Evolutionary conservation across 2,888 invertebrate species (phyloP), one percentile per base, ranked within the genome.

Genomic region (Lacanobia wlatinum): DNA sequence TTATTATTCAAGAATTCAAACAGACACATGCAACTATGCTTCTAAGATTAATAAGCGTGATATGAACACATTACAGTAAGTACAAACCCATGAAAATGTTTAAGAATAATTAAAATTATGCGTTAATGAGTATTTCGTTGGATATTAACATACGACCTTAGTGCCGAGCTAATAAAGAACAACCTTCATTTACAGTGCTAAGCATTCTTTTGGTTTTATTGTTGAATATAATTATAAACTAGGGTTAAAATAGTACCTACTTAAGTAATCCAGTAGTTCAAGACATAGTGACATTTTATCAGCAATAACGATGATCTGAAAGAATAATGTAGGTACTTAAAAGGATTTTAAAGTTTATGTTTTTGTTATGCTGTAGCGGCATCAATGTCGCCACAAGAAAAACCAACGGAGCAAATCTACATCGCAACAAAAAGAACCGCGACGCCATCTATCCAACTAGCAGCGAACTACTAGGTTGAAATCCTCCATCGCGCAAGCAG

Each of bases 61-160:
- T 56, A 80, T 23, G 4, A 59, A 21, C 34, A 69, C 50, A 71
- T 76, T 83, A 62, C 10, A 59, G 50, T 58, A 55, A 62, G 28
- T 21, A 58, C 8, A 48, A 59, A 40, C 43, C 63, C 43, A 75
- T 59, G 67, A 60, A 66, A 71, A 61, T 50, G 52, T 50, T 23
- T 70, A 50, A 68, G 21, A 56, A 40, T 68, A 80, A 83, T 83
- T 85, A 70, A 80, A 77, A 80, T 61, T 58, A 76, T 56, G 48
- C 55, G 16, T 46, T 67, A 72, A 76, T 76, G 64, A 70, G 56
- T 76, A 66, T 84, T 85, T 84, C 76, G 76, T 82, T 76, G 67
- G 14, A 60, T 46, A 86, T 80, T 80, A 69, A 64, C 76, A 85
- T 77, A 75, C 52, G 83, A 53, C 84, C 83, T 82, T 75, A 71